These are phyloP conservation scores for Leucoraja erinaceus DNA, from an alignment of 2,113 vertebrate species.

Conservation along the genomic window DNA sequence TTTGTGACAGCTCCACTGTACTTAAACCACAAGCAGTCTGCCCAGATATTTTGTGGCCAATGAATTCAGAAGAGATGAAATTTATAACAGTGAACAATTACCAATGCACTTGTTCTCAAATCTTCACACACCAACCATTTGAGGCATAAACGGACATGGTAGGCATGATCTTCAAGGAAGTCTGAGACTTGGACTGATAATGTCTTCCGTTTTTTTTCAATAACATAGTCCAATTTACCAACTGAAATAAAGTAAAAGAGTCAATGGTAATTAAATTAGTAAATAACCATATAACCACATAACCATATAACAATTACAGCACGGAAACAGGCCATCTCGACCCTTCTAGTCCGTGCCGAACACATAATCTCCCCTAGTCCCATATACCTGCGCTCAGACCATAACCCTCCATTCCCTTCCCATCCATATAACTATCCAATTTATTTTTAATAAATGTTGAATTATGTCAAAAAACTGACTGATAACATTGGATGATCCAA, in stretches of 20 bases:
- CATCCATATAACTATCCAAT: too few relatives aligned
- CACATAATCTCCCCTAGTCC: too few relatives aligned
- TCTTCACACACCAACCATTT: constrained; percentile 66
- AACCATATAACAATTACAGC: too few relatives aligned
- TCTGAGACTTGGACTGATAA: constrained; percentile 61
- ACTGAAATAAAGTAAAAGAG: constrained; percentile 52
- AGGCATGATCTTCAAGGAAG: constrained; percentile 56
- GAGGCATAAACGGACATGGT: constrained; percentile 69
- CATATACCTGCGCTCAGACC: too few relatives aligned
- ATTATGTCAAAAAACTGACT: neutral
- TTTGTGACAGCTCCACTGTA: neutral
- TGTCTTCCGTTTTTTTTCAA: constrained; percentile 56
- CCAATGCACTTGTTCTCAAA: constrained; percentile 52
- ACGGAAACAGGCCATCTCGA: too few relatives aligned
- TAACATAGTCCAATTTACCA: constrained; percentile 57
- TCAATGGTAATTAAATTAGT: constrained; percentile 28
- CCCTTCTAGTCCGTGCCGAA: too few relatives aligned
- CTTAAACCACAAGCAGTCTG: neutral
- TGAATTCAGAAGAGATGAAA: neutral
- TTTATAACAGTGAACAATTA: constrained; percentile 47
- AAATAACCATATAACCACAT: too few relatives aligned
- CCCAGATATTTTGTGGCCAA: neutral
- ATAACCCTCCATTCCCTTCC: too few relatives aligned
- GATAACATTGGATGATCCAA: too few relatives aligned
- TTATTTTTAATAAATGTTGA: constrained; percentile 30